Conservation (phyloP, 1,140 invertebrate species). For the Palaemon carinicauda region DNA sequence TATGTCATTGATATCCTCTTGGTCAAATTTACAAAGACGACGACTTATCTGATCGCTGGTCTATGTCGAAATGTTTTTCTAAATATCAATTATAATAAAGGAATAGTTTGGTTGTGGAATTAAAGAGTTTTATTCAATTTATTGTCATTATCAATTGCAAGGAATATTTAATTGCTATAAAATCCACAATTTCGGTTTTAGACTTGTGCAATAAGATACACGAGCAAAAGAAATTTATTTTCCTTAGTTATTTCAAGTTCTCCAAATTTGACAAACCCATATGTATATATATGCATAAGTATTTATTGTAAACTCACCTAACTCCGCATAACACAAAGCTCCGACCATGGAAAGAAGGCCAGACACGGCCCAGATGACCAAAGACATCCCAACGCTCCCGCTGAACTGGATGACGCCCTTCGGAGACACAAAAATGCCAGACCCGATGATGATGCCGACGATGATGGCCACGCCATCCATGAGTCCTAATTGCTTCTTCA, state of each 20-base stretch:
- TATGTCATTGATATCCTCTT: too few species aligned
- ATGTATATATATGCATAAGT: too few species aligned
- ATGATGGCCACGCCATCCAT: conserved; percentile 91
- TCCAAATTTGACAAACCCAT: too few species aligned
- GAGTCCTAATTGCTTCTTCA: conserved; percentile 87
- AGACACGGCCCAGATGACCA: conserved; percentile 87
- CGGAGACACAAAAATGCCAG: conserved; percentile 93
- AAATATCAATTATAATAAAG: too few species aligned
- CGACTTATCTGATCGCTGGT: too few species aligned
- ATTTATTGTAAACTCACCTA: conserved; percentile 79
- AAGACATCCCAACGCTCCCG: conserved; percentile 69
- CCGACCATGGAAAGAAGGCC: conserved; percentile 88
- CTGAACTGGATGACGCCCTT: conserved; percentile 79
- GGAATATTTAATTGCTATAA: not conserved
- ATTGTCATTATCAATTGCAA: not conserved
- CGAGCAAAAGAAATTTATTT: too few species aligned
- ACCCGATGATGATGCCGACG: conserved; percentile 88
- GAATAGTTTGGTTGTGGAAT: not conserved
- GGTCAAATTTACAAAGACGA: too few species aligned
- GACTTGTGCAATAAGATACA: too few species aligned
- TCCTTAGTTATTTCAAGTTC: too few species aligned
- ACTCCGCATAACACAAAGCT: conserved; percentile 93
- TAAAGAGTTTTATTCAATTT: too few species aligned
- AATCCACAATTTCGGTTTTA: too few species aligned
- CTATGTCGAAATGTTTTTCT: too few species aligned